A percentile compares a stretch with the other conserved stretches of the same genome.
These are phyloP conservation scores for Brenthis hecate DNA, from an alignment of 2,888 invertebrate species.

Conservation along the genomic window DNA sequence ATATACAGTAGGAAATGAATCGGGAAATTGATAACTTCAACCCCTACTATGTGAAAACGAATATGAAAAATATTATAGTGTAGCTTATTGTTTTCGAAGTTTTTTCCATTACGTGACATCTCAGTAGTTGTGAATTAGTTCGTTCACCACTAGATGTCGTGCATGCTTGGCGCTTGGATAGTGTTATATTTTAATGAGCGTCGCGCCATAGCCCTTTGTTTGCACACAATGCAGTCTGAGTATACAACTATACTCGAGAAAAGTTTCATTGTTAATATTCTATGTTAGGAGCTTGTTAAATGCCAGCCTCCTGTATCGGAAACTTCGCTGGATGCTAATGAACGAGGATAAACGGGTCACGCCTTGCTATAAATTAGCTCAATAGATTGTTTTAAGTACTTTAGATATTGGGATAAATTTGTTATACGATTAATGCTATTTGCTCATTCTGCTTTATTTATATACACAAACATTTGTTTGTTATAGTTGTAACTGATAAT, in stretches of 20 bases:
- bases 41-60: slow-evolving; percentile 19
- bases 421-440: neutral
- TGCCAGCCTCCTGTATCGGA: slow-evolving; percentile 40
- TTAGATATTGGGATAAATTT: neutral
- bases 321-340: slow-evolving; percentile 34
- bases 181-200: slow-evolving; percentile 52
- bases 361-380: slow-evolving; percentile 23
- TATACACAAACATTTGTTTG: neutral
- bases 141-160: slow-evolving; percentile 28
- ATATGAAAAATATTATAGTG: neutral
- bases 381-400: slow-evolving; percentile 8
- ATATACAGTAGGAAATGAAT: slow-evolving; percentile 20
- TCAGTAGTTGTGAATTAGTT: slow-evolving; percentile 27
- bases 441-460: neutral
- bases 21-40: slow-evolving; percentile 23
- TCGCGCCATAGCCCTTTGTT: slow-evolving; percentile 55
- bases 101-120: slow-evolving; percentile 23
- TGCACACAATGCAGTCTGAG: slow-evolving; percentile 59
- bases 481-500: no score
- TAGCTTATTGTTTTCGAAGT: slow-evolving; percentile 6
- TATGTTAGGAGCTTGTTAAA: slow-evolving; percentile 46
- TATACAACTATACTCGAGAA: slow-evolving; percentile 46
- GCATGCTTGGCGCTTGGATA: slow-evolving; percentile 24
- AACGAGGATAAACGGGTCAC: slow-evolving; percentile 21
- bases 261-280: slow-evolving; percentile 55